A percentile compares a stretch with the other conserved stretches of the same genome.
These are phyloP conservation scores for Prunella strophiata DNA, from an alignment of 2,797 vertebrate species.

Conservation along the genomic window DNA sequence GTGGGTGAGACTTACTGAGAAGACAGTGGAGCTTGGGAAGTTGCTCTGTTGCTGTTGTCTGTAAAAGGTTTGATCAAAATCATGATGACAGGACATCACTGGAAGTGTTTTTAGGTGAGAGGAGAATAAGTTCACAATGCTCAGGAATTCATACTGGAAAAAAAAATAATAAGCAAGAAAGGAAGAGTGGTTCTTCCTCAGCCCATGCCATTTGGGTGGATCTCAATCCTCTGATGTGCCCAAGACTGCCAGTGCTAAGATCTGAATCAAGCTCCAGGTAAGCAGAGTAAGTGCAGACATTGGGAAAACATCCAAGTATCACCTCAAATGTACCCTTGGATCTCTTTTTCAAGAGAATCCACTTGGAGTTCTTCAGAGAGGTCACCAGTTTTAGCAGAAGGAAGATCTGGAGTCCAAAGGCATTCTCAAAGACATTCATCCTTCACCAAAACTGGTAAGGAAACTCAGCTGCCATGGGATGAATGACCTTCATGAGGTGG, in stretches of 20 bases:
- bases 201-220: background rate
- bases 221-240: background rate
- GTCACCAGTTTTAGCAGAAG: background rate
- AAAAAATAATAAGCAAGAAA: background rate
- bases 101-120: background rate
- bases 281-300: background rate
- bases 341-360: background rate
- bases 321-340: background rate
- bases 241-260: background rate
- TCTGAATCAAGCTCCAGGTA: background rate
- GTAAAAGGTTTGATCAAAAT: background rate
- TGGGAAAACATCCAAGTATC: background rate
- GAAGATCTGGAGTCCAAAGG: background rate
- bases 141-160: background rate
- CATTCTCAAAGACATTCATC: background rate
- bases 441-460: background rate
- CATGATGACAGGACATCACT: background rate
- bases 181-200: background rate
- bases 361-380: background rate
- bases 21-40: background rate
- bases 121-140: background rate
- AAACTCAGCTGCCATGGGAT: background rate
- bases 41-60: background rate
- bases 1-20: background rate
- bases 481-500: background rate